phyloP scores from a whole-genome alignment of 2,797 vertebrate genomes.

The Syndactyla subalaris region DNA sequence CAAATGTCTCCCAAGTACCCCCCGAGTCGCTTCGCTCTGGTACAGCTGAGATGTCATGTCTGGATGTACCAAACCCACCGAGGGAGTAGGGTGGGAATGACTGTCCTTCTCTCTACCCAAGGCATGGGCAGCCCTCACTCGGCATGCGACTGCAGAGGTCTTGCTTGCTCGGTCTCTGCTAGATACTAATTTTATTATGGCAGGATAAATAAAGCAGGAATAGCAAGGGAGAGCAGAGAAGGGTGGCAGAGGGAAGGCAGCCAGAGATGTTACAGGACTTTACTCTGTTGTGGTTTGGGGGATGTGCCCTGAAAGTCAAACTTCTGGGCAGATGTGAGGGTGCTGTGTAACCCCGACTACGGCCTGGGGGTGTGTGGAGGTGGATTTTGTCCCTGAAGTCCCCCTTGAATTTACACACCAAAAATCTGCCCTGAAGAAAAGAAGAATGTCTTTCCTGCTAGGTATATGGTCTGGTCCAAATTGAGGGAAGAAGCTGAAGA shows the following conservation, averaged over 20 bases:
- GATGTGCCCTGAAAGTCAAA: background rate
- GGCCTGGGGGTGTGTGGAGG: fast-evolving
- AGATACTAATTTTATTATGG: background rate
- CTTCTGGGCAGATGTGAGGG: background rate
- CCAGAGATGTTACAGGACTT: background rate
- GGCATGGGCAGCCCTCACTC: background rate
- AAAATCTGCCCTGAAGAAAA: background rate
- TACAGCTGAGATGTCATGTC: background rate
- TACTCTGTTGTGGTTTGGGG: background rate
- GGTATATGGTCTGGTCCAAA: background rate
- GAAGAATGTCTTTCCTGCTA: slow-evolving; percentile 10
- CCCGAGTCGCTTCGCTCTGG: fast-evolving
- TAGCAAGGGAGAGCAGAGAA: background rate
- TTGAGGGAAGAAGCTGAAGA: slow-evolving; percentile 32
- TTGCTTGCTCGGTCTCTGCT: background rate
- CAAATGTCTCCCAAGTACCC: background rate
- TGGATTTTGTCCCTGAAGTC: background rate
- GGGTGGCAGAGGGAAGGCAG: background rate
- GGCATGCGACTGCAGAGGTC: background rate
- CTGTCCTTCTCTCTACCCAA: background rate
- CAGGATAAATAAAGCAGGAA: slow-evolving; percentile 13
- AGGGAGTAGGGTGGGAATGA: background rate
- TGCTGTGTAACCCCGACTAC: background rate
- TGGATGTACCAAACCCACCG: background rate
- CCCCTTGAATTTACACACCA: background rate